Conservation (phyloP, 2,888 invertebrate genomes). For the Beris chalybata region DNA sequence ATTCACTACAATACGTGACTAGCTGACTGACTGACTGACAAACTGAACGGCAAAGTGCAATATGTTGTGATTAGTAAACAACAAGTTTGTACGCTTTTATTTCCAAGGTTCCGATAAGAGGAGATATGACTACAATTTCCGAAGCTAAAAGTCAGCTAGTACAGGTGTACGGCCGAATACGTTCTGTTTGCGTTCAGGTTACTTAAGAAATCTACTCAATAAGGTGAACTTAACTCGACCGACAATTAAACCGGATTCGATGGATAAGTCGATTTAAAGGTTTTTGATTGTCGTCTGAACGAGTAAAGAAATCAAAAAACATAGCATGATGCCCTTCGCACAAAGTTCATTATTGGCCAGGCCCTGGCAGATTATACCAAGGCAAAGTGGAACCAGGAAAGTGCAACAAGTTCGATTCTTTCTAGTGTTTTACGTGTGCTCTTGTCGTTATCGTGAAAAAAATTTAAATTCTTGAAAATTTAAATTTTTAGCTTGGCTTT, state of each 20-base stretch:
- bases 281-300: not conserved
- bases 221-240: not conserved
- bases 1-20: too few relatives aligned
- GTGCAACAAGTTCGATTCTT: too few relatives aligned
- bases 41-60: not conserved
- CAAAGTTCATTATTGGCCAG: not conserved
- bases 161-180: not conserved
- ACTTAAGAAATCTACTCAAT: too few relatives aligned
- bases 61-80: not conserved
- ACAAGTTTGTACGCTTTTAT: too few relatives aligned
- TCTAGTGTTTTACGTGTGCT: too few relatives aligned
- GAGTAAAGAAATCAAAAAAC: constrained; percentile 1
- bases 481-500: too few relatives aligned
- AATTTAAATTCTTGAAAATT: too few relatives aligned
- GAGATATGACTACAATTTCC: too few relatives aligned
- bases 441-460: too few relatives aligned
- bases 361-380: not conserved
- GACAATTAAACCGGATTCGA: constrained; percentile 16
- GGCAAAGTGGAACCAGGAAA: not conserved
- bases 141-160: too few relatives aligned
- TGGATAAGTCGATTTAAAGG: constrained; percentile 1
- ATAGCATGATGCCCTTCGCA: not conserved
- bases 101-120: too few relatives aligned
- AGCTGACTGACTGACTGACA: too few relatives aligned
- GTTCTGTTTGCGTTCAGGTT: constrained; percentile 1